Base-by-base conservation (phyloP, 2,888 invertebrate species). In the Cataglyphis albicans region DNA sequence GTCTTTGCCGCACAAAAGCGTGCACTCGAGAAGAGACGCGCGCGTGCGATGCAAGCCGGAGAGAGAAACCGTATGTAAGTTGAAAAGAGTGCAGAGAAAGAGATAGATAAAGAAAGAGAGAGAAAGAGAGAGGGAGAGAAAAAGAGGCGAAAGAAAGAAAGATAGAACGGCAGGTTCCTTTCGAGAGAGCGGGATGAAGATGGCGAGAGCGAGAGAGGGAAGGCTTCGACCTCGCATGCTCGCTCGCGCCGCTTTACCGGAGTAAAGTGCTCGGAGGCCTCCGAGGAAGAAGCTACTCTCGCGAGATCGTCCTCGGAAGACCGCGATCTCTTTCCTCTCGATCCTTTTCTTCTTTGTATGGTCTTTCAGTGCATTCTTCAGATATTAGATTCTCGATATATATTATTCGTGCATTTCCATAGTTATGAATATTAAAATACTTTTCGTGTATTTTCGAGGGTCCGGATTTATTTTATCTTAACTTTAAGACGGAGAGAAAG, bases 211-310 rank as follows among this genome's bases (percentile, higher is more conserved):
- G 59, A 81, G 63, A 81, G 52, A 83, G 35, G 75, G 73, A 83
- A 76, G 70, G 67, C 81, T 85, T 82, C 83, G 89, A 87, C 81
- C 88, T 88, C 89, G 85, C 85, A 84, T 82, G 86, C 85, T 83
- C 84, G 65, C 59, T 76, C 76, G 82, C 55, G 70, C 78, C 55
- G 73, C 68, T 82, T 84, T 84, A 88, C 67, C 81, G 83, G 75
- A 87, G 70, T 76, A 80, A 73, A 70, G 80, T 73, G 80, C 68
- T 73, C 57, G 25, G 72, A 75, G 78, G 74, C 75, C 44, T 70
- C 81, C 41, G 29, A 57, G 48, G 81, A 84, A 67, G 78, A 78
- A 68, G 70, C 68, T 32, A 57, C 59, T 70, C 78, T 61, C 59
- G 72, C 78, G 55, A 59, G 59, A 80, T 80, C 59, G 59, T 80